Base-by-base conservation (phyloP, 2,797 vertebrate genomes). In the Garrulus glandarius region DNA sequence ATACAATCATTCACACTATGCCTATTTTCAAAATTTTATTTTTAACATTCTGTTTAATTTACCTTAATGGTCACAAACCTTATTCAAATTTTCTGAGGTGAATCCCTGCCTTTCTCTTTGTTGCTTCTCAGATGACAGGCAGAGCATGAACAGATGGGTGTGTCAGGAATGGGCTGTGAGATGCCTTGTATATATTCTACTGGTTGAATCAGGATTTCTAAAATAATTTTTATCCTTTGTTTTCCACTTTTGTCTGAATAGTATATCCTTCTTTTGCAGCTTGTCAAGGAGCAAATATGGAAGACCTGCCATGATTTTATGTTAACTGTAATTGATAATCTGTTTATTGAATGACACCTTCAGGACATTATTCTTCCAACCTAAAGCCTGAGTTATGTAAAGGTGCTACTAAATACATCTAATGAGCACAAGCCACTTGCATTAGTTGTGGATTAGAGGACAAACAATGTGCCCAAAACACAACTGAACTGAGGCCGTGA, bases 271-370 rank as follows among this genome's bases (percentile, higher is more conserved):
- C 53, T 56, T 72, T 87, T 57, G 11, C 22, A 77, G 8, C 3
- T 14, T 20, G 14, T 44, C 59, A 65, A 71, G 43, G 50, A 12
- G 41, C 14, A 84, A 79, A 43, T 43, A 15, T 11, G 34, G 24
- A 72, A 84, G 34, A 69, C 3, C 5, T 32, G 14, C 12, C 5
- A 56, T 13, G 4, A 16, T 46, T 86, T 81, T 52, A 56, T 39
- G 26, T 20, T 64, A 65, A 55, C 4, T n/a, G 7, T 36, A 81
- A 67, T 32, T 0, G 0, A 17, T 15, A 39, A 39, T 20, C 15
- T 22, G 9, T 56, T 78, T 75, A 67, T 55, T 1, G 4, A 68
- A 36, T 29, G 7, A 68, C 41, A 36, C 11, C 20, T 61, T 55
- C 15, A 55, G 57, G 44, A 30, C 10, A 49, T 79, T 24, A 32